Conservation (phyloP, 2,888 invertebrate species). For the Dorcus parallelipipedus region DNA sequence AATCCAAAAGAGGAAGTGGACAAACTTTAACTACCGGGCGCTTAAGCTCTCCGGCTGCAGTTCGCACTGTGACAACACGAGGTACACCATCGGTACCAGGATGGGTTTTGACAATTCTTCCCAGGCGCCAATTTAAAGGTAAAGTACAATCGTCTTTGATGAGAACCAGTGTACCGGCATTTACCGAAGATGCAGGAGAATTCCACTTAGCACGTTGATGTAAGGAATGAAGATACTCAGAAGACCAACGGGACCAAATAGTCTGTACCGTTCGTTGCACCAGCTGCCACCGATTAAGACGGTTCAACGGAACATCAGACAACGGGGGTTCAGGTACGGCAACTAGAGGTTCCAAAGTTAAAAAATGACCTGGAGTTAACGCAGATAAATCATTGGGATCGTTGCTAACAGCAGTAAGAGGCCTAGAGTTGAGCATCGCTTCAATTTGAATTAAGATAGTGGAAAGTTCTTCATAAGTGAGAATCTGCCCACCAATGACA, state of each 20-base stretch:
- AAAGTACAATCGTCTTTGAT: too few species aligned
- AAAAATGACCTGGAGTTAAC: constrained; percentile 31
- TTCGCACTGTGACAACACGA: too few species aligned
- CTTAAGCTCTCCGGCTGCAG: too few species aligned
- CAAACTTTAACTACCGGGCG: too few species aligned
- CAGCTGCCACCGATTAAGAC: constrained; percentile 8
- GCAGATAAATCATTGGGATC: constrained; percentile 4
- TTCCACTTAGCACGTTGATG: too few species aligned
- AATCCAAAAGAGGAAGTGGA: too few species aligned
- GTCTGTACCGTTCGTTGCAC: constrained; percentile 8
- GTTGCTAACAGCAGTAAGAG: not conserved
- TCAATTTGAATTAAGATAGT: not conserved
- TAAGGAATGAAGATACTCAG: constrained; percentile 10
- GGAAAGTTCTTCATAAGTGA: not conserved
- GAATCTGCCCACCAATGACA: not conserved
- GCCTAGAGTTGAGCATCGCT: not conserved
- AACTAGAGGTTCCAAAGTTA: constrained; percentile 15
- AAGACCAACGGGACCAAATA: constrained; percentile 23
- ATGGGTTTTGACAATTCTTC: too few species aligned
- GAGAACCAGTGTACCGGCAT: too few species aligned
- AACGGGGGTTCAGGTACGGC: constrained; percentile 15
- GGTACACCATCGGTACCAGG: too few species aligned
- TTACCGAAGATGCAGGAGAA: too few species aligned
- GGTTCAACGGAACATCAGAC: not conserved
- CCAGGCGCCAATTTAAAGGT: too few species aligned